These are phyloP conservation scores for Oceanites oceanicus DNA, from an alignment of 2,113 vertebrate genomes.

Conservation along the genomic window DNA sequence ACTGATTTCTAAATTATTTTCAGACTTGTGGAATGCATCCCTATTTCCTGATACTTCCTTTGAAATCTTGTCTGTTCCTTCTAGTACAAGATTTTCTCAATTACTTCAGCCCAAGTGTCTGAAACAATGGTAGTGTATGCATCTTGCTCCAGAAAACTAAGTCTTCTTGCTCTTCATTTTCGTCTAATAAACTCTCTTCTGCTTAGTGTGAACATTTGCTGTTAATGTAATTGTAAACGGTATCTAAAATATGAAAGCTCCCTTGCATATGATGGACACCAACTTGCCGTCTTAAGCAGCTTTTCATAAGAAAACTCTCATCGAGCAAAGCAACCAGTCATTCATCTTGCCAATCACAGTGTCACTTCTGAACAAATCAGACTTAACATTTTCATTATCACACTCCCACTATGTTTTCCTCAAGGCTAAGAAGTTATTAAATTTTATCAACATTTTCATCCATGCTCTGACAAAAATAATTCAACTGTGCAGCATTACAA, in stretches of 20 bases:
- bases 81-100: background rate
- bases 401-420: constrained; percentile 26
- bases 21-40: background rate
- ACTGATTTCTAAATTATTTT: background rate
- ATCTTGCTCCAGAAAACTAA: background rate
- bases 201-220: background rate
- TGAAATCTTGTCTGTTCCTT: background rate
- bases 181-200: background rate
- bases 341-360: constrained; percentile 24
- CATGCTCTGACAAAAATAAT: background rate
- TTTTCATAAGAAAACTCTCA: background rate
- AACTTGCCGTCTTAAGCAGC: background rate
- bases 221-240: background rate
- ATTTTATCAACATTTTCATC: constrained; percentile 12
- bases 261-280: background rate
- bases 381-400: constrained; percentile 36
- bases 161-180: background rate
- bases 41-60: background rate
- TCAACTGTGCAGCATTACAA: background rate
- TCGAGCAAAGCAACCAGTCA: background rate
- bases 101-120: background rate
- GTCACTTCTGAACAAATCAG: constrained; percentile 32
- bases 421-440: constrained; percentile 32
- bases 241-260: background rate
- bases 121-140: background rate